Conservation (phyloP, 2,113 vertebrate species). For the Alces alces region DNA sequence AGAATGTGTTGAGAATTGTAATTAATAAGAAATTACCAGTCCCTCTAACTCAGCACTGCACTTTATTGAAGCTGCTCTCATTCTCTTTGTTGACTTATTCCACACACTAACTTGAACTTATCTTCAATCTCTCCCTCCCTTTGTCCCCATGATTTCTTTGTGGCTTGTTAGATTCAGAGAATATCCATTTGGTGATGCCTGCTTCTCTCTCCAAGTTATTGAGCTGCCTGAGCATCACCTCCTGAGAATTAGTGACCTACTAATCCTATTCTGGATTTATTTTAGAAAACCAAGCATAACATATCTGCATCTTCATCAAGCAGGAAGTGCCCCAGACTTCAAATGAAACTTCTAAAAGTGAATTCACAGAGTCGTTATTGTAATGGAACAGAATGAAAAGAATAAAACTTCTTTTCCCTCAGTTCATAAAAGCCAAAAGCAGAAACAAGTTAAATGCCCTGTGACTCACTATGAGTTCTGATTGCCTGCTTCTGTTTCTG, state of each 20-base stretch:
- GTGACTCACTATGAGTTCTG: not conserved
- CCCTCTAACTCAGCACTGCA: not conserved
- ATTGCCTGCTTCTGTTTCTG: not conserved
- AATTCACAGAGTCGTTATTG: not conserved
- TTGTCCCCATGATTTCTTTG: not conserved
- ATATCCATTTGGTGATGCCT: not conserved
- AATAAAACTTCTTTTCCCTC: not conserved
- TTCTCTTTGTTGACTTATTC: not conserved
- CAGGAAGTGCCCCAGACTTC: not conserved
- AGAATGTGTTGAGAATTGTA: not conserved
- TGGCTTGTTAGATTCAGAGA: not conserved
- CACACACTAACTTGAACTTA: not conserved
- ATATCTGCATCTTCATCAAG: not conserved
- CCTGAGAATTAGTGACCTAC: not conserved
- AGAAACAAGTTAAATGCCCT: not conserved
- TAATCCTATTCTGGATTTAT: not conserved
- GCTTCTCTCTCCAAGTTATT: not conserved
- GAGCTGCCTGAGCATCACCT: not conserved
- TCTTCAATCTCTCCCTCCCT: not conserved
- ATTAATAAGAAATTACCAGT: not conserved
- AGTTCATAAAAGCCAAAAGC: constrained; percentile 2
- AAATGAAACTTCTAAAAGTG: not conserved
- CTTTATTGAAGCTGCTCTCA: not conserved
- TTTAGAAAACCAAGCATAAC: not conserved
- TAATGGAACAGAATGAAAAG: not conserved